Evolutionary conservation across 2,888 invertebrate species (phyloP), one percentile per base, ranked within the genome.

Genomic region (Lycia hirtaria): DNA sequence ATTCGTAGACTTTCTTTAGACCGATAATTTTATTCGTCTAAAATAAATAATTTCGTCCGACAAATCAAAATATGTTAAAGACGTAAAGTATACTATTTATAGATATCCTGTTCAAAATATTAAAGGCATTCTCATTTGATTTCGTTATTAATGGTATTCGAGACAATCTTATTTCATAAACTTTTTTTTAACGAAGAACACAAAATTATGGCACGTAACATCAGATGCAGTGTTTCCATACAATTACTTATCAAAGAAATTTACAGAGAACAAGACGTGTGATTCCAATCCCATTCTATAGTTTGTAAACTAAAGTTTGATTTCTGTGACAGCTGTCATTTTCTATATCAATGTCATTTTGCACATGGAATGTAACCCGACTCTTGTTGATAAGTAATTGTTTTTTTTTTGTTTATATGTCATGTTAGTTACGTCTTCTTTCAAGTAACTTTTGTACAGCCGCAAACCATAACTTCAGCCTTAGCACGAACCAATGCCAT

Each of bases 121-220:
- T 51, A 37, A 61, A 60, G 57, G 53, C 62, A 50, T 51, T 38
- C 5, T 44, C 45, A 63, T 63, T 61, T 60, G 59, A 65, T 69
- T 63, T 65, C 63, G 62, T 61, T 41, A 57, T 56, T 57, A 38
- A 48, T 62, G 37, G 62, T 85, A 87, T 87, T 87, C 86, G 87
- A 87, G 87, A 77, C 62, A 59, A 54, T 38, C 60, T 56, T 64
- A 65, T 35, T 38, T 63, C 50, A 49, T 50, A 59, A 48, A 26
- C 10, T 48, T 44, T 58, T 58, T n/a, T 68, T 72, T 56, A 49
- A 59, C 72, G 75, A 40, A 58, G 80, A 80, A 85, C 80, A 87
- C 78, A 81, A 74, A 74, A 76, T 74, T 90, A 91, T 90, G 91
- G 91, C 91, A 91, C 90, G 75, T 83, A 79, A 82, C 80, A 81